These are phyloP conservation scores for Acinonyx jubatus DNA, from an alignment of 2,113 vertebrate genomes.

Conservation along the genomic window DNA sequence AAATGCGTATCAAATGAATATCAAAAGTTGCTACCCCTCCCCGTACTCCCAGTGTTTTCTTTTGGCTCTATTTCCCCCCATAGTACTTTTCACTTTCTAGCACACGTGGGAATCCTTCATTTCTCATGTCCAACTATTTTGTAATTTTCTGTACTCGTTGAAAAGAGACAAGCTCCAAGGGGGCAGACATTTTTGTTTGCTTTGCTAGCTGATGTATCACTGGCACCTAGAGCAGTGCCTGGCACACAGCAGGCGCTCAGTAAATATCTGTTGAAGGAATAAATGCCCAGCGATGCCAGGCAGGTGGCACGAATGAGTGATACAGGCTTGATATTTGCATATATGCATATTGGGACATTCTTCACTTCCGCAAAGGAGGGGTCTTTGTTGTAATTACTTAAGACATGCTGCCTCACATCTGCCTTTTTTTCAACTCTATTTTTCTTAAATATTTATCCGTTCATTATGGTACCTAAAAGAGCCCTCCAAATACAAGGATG, in stretches of 20 bases:
- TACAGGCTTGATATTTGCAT: neutral
- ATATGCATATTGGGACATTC: too few relatives aligned
- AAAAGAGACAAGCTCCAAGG: neutral
- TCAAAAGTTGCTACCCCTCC: neutral
- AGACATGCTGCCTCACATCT: neutral
- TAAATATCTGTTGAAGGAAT: neutral
- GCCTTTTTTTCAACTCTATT: neutral
- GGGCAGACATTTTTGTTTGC: neutral
- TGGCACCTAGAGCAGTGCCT: neutral
- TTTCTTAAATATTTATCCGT: neutral
- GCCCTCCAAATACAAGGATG: neutral
- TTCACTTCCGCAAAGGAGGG: neutral
- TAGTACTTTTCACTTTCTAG: neutral
- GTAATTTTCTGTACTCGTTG: neutral
- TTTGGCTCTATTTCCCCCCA: rapidly evolving
- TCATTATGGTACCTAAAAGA: neutral
- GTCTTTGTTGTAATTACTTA: neutral
- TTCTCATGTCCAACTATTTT: neutral
- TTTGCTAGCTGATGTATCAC: neutral
- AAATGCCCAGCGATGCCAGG: neutral
- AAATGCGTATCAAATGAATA: neutral
- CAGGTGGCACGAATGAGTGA: neutral
- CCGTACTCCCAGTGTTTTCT: rapidly evolving
- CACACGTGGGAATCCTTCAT: neutral
- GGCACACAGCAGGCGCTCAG: neutral